phyloP scores from a whole-genome alignment of 2,113 vertebrate genomes.

The Clupea harengus region DNA sequence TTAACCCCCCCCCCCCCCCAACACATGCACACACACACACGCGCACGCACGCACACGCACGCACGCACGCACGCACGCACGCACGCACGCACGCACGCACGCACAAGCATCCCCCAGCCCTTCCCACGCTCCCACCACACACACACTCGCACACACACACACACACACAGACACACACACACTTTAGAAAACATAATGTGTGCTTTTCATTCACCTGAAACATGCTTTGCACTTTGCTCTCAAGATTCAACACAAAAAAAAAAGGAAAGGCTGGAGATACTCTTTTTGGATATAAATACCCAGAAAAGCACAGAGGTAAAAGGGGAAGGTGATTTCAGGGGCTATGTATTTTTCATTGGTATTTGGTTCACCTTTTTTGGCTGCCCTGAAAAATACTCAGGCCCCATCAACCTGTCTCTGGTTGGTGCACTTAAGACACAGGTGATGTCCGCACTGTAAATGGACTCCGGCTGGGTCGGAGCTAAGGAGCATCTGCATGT shows the following conservation, averaged over 20 bases:
- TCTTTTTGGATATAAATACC: constrained; percentile 58
- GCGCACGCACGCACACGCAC: neutral
- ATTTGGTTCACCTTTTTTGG: constrained; percentile 43
- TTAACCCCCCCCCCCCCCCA: neutral
- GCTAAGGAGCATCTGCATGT: constrained; percentile 29
- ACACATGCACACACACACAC: neutral
- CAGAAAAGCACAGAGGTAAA: constrained; percentile 44
- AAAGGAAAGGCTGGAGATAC: neutral
- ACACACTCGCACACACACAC: constrained; percentile 1
- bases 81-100: neutral
- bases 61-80: no score
- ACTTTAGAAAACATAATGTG: constrained; percentile 47
- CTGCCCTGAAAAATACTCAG: constrained; percentile 51
- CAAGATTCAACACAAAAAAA: constrained; percentile 38
- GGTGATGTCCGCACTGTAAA: constrained; percentile 49
- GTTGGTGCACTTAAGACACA: constrained; percentile 58
- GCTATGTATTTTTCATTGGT: constrained; percentile 64
- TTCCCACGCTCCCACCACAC: neutral
- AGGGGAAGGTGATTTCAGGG: constrained; percentile 58
- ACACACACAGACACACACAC: neutral
- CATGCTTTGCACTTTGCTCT: constrained; percentile 52
- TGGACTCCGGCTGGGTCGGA: constrained; percentile 25
- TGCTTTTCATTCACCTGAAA: constrained; percentile 51
- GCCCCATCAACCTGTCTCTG: constrained; percentile 49
- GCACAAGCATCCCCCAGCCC: neutral